Conservation (phyloP, 2,797 vertebrate species). For the Myotis planiceps region DNA sequence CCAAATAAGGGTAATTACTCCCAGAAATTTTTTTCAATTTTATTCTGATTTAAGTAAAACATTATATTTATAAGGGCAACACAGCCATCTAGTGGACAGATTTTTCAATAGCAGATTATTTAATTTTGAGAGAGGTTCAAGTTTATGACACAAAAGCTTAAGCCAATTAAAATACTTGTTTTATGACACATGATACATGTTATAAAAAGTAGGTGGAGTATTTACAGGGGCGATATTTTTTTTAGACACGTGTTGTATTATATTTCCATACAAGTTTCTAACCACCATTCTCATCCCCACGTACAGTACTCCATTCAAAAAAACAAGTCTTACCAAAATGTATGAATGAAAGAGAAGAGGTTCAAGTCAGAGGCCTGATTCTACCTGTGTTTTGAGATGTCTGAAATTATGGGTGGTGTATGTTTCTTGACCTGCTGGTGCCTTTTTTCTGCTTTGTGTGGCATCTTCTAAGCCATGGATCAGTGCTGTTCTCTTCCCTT, state of each 20-base stretch:
- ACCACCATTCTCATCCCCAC: background rate
- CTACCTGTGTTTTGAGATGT: background rate
- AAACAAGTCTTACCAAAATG: background rate
- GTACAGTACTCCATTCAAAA: background rate
- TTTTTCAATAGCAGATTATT: background rate
- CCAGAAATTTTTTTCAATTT: slow-evolving; percentile 10
- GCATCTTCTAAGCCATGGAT: background rate
- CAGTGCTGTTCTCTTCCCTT: too few relatives aligned
- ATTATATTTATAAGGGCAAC: slow-evolving; percentile 16
- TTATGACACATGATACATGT: background rate
- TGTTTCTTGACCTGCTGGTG: too few relatives aligned
- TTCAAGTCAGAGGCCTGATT: too few relatives aligned
- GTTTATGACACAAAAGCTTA: slow-evolving; percentile 20
- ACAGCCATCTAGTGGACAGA: slow-evolving; percentile 70
- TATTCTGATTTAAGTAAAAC: background rate
- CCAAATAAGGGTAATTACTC: slow-evolving; percentile 4
- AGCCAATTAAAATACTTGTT: background rate
- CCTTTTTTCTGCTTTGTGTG: background rate
- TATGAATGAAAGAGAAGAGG: background rate
- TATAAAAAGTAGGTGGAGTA: background rate
- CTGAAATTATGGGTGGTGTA: background rate
- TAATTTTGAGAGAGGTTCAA: background rate
- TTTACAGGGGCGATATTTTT: background rate
- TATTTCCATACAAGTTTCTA: slow-evolving; percentile 18
- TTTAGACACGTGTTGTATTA: background rate